Percentiles rank a stretch among this genome's conserved stretches.
phyloP scores from a whole-genome alignment of 2,797 vertebrate species.

The Delichon dasypus region DNA sequence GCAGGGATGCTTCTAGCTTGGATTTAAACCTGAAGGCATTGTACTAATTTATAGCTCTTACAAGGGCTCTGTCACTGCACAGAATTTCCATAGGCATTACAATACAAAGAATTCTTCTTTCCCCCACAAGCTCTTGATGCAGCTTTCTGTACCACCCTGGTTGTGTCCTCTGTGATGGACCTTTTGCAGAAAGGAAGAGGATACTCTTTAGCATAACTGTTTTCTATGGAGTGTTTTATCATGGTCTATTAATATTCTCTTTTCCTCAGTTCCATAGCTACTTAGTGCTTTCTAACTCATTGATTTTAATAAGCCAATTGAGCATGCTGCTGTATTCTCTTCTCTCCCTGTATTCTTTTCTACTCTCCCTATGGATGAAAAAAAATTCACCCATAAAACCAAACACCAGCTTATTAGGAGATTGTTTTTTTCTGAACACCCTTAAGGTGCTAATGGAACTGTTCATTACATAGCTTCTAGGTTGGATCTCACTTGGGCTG shows the following conservation, averaged over 20 bases:
- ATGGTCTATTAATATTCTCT: background rate
- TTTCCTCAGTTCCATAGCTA: background rate
- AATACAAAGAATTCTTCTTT: background rate
- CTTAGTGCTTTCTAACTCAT: constrained; percentile 17
- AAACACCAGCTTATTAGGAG: background rate
- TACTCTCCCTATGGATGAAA: background rate
- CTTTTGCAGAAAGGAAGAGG: background rate
- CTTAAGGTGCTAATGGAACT: background rate
- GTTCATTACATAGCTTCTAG: background rate
- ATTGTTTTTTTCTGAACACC: background rate
- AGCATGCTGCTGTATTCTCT: background rate
- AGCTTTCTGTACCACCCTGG: background rate
- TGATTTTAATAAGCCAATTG: constrained; percentile 30
- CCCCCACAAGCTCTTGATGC: background rate
- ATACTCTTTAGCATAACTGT: background rate
- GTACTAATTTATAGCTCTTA: background rate
- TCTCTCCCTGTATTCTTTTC: background rate
- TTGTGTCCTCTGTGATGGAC: background rate
- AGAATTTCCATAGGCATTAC: background rate
- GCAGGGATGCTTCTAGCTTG: background rate
- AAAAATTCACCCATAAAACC: background rate
- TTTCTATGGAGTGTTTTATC: background rate
- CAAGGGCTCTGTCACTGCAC: background rate
- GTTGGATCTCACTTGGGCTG: background rate
- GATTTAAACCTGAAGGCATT: background rate